Base-by-base conservation (phyloP, 2,113 vertebrate species). In the Serilophus lunatus region DNA sequence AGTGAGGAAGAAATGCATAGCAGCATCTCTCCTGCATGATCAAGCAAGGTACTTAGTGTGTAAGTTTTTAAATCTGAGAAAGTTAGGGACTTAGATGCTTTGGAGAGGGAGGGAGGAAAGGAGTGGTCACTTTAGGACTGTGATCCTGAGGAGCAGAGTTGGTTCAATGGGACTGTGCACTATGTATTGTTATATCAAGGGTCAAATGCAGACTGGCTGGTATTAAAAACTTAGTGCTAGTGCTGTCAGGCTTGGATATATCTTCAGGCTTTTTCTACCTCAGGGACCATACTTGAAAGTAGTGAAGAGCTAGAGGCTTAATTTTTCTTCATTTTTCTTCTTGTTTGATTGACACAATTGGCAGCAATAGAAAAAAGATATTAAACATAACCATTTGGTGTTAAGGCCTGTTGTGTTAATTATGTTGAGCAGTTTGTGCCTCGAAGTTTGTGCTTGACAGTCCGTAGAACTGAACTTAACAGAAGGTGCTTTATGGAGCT, bases 121-220 rank as follows among this genome's bases (percentile, higher is more conserved):
- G 20, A 72, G 35, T n/a, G 15, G 25, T 54, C 11, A 11, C 18
- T 59, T 87, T 24, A 50, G 53, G 86, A 13, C 44, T 49, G 13
- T 31, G 13, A 13, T 45, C 0, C 1, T 63, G 22, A 83, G 38
- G 42, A 74, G 23, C 14, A 59, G 36, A 53, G 35, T 12, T 1
- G 1, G 19, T n/a, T 8, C 7, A 13, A 2, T 40, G 42, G 19
- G 42, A 59, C 22, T 29, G 23, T 42, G 31, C 1, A 0, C 42
- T 76, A 10, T 6, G 61, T 18, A 35, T 45, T 78, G 26, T 59
- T 36, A 53, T 60, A 33, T 42, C 10, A 40, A 35, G 25, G 74
- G 38, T 64, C 53, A 56, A 60, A 38, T 8, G 11, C 54, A 77
- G 23, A 17, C n/a, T 92, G 63, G 18, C 35, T 93, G 51, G 29